A percentile compares a stretch with the other conserved stretches of the same genome.
phyloP scores from a whole-genome alignment of 2,888 invertebrate species.

The Orthosia gracilis region DNA sequence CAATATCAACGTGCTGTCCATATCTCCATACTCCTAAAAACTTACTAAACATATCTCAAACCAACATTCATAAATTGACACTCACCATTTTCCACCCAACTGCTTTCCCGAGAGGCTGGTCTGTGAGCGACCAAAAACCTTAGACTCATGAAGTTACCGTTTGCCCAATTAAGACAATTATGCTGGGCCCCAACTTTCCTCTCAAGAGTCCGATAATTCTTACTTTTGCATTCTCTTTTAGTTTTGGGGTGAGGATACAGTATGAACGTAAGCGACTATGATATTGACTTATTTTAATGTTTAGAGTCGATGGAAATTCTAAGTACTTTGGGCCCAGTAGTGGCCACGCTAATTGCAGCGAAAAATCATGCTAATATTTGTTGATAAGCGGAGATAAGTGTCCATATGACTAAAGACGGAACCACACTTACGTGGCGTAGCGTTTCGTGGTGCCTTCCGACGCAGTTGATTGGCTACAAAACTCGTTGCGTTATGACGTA shows the following conservation, averaged over 20 bases:
- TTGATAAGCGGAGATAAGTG: too few relatives aligned
- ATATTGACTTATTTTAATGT: neutral
- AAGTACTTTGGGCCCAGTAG: too few relatives aligned
- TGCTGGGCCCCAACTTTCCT: conserved; percentile 66
- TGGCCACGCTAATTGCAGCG: too few relatives aligned
- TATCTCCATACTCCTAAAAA: neutral
- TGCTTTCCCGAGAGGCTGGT: neutral
- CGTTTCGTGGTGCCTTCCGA: too few relatives aligned
- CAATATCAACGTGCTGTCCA: too few relatives aligned
- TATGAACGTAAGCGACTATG: conserved; percentile 3
- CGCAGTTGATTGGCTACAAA: too few relatives aligned
- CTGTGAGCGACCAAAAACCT: conserved; percentile 39
- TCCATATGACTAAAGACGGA: too few relatives aligned
- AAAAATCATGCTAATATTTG: too few relatives aligned
- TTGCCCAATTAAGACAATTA: conserved; percentile 75
- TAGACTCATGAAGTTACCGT: conserved; percentile 53
- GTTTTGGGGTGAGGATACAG: neutral
- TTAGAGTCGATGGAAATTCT: too few relatives aligned
- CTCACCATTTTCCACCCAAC: conserved; percentile 28
- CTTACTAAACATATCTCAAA: neutral
- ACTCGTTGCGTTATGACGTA: too few relatives aligned
- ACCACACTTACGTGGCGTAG: too few relatives aligned
- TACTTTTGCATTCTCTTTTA: conserved; percentile 64
- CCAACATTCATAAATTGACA: conserved; percentile 11
- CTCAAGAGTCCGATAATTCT: conserved; percentile 71